Conservation (phyloP, 2,113 vertebrate species). For the Himantopus leucocephalus region DNA sequence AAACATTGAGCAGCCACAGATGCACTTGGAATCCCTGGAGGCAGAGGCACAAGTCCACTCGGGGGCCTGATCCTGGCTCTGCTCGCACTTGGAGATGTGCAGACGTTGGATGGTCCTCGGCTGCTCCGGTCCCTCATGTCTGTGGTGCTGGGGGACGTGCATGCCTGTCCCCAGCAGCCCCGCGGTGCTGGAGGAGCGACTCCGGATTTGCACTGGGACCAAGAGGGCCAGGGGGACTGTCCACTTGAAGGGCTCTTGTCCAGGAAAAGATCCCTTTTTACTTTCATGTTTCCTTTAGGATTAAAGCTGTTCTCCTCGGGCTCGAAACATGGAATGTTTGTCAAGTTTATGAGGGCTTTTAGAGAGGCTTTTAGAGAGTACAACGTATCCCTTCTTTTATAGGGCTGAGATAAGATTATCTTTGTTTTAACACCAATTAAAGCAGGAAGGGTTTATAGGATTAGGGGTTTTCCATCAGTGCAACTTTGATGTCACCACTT, state of each 20-base stretch:
- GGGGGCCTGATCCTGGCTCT: background rate
- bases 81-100: fast-evolving
- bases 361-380: conserved; percentile 36
- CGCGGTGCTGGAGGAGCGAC: fast-evolving
- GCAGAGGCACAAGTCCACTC: background rate
- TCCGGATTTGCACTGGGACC: background rate
- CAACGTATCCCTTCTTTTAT: conserved; percentile 25
- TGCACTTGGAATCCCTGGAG: background rate
- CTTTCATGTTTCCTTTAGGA: conserved; percentile 5
- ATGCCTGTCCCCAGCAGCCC: background rate
- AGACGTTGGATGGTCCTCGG: fast-evolving
- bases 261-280: background rate
- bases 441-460: conserved; percentile 56
- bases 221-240: background rate
- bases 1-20: background rate
- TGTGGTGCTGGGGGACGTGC: fast-evolving
- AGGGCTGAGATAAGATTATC: conserved; percentile 65
- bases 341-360: conserved; percentile 59
- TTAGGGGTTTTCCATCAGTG: conserved; percentile 42
- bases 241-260: background rate
- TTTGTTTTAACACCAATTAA: conserved; percentile 70
- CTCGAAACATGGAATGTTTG: conserved; percentile 33
- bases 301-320: background rate
- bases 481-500: conserved; percentile 53
- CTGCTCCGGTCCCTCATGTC: background rate